phyloP scores from a whole-genome alignment of 2,113 vertebrate species.

The Naja naja region DNA sequence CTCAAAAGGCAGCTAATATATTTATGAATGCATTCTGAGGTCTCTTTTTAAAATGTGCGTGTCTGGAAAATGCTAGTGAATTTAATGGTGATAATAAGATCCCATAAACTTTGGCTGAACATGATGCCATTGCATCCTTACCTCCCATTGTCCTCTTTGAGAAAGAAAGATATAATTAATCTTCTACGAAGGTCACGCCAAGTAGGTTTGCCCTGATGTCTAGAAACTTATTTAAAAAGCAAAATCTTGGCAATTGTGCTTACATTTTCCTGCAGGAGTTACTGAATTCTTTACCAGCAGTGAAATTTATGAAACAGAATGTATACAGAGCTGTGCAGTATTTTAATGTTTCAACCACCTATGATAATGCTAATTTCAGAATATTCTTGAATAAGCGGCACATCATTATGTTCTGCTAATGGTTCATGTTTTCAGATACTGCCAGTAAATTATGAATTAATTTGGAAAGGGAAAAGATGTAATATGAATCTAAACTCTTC shows the following conservation, averaged over 20 bases:
- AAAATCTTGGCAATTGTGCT: background rate
- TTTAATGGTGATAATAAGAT: background rate
- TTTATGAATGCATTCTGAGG: background rate
- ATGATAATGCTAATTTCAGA: fast-evolving
- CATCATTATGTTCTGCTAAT: background rate
- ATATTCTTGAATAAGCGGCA: fast-evolving
- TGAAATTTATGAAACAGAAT: background rate
- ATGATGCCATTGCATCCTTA: background rate
- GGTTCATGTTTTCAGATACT: fast-evolving
- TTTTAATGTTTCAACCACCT: background rate
- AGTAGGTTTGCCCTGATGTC: background rate
- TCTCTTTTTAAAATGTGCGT: background rate
- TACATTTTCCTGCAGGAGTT: background rate
- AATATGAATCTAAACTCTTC: background rate
- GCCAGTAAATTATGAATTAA: background rate
- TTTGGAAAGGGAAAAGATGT: background rate
- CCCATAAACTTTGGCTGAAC: background rate
- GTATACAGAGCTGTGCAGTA: background rate
- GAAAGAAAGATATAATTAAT: background rate
- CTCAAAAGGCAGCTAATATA: background rate
- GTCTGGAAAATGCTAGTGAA: background rate
- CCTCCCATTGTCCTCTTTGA: background rate
- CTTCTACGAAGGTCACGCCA: background rate
- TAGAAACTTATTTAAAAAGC: background rate
- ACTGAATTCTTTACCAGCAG: background rate